Percentiles rank a stretch among this genome's conserved stretches.
These are phyloP conservation scores for Lophotriccus pileatus DNA, from an alignment of 2,797 vertebrate genomes.

Conservation along the genomic window DNA sequence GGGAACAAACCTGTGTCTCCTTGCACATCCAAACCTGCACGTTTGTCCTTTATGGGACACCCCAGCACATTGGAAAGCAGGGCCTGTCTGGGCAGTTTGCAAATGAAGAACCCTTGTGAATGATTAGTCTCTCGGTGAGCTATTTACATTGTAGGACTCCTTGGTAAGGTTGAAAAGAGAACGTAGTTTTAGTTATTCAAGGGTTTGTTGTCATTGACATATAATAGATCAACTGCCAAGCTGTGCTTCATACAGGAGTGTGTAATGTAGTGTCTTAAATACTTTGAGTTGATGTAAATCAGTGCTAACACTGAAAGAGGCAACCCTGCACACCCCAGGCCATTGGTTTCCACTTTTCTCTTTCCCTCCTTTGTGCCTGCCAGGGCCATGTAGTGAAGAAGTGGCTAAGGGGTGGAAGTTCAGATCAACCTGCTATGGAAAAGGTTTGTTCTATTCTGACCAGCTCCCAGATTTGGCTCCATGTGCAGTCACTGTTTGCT, in stretches of 20 bases:
- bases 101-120: neutral
- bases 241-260: neutral
- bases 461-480: neutral
- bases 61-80: neutral
- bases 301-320: neutral
- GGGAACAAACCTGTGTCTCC: neutral
- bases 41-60: neutral
- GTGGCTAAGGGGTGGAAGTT: neutral
- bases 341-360: neutral
- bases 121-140: neutral
- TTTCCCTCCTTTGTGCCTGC: neutral
- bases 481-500: neutral
- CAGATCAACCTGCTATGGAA: neutral
- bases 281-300: neutral
- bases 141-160: neutral
- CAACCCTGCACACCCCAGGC: neutral
- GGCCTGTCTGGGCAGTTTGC: neutral
- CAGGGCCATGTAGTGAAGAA: neutral
- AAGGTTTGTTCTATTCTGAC: neutral
- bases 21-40: rapidly evolving
- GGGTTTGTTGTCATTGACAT: neutral
- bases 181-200: neutral
- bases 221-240: neutral
- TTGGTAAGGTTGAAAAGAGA: neutral
- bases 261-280: neutral